Evolutionary conservation across 2,113 vertebrate genomes (phyloP), one percentile per base, ranked within the genome.

Genomic region (Prionailurus bengalensis): DNA sequence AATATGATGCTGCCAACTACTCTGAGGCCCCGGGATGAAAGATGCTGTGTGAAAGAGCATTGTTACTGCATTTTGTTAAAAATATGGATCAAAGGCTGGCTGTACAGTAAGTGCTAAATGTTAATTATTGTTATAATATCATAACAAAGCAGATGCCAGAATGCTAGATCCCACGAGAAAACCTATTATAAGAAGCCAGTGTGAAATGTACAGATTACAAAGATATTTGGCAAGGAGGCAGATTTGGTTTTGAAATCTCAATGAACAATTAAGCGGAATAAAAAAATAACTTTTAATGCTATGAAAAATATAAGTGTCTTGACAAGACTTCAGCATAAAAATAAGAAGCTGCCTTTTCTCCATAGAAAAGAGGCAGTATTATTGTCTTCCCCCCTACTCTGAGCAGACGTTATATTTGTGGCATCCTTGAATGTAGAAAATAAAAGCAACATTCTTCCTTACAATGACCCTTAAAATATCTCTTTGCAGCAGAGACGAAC

Each of bases 111-210:
- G 78, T 94, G 94, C 61, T 83, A 97, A 97, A 97, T 98, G 98
- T 97, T 98, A 98, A 98, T 98, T 98, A 98, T 97, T 97, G 89
- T 97, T 95, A 98, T 97, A 98, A 98, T 97, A 98, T 98, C 98
- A 97, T 98, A 98, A 97, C 95, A 97, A 97, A 97, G 96, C 97
- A 96, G 89, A 97, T 97, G 97, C 97, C 66, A 92, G 97, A 71
- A 91, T 51, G 66, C 68, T 71, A 58, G 82, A 73, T 95, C 97
- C 86, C 81, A 70, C 36, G 55, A 81, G 23, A 68, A 98, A 95
- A 55, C 83, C 93, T 96, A 97, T 87, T 96, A 97, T 96, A 98
- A 97, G 36, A 98, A 98, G 98, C 88, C 81, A 96, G 92, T 89
- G 89, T 84, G 96, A 98, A 98, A 23, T 80, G 27, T 86, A 87